Percentiles rank a stretch among this genome's conserved stretches.
These are phyloP conservation scores for Tonatia bakeri DNA, from an alignment of 2,113 vertebrate species.

Conservation along the genomic window DNA sequence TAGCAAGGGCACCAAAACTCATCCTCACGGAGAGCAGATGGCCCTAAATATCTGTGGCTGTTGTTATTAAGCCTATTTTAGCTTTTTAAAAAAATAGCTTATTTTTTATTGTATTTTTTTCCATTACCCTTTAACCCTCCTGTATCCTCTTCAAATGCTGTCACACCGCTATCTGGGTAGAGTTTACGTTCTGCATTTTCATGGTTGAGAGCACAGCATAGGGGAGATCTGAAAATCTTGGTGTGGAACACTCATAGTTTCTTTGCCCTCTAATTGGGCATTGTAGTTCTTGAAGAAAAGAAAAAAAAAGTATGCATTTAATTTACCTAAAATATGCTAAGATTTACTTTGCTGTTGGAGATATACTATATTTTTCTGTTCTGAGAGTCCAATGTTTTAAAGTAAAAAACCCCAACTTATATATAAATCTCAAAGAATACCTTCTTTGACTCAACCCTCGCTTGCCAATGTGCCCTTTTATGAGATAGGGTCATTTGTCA, in stretches of 20 bases:
- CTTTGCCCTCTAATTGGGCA: background rate
- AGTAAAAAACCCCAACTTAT: background rate
- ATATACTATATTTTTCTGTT: background rate
- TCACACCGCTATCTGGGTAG: background rate
- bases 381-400: slow-evolving; percentile 1
- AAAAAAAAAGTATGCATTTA: background rate
- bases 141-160: background rate
- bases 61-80: background rate
- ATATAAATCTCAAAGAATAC: slow-evolving; percentile 72
- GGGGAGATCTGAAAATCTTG: background rate
- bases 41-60: background rate
- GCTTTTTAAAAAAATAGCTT: background rate
- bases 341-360: slow-evolving; percentile 22
- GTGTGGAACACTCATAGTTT: background rate
- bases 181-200: background rate
- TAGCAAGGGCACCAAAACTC: background rate
- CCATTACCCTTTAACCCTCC: too few relatives aligned
- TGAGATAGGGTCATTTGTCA: slow-evolving; percentile 80
- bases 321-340: slow-evolving; percentile 14
- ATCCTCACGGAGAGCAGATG: background rate
- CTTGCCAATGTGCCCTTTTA: slow-evolving; percentile 75
- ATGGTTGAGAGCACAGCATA: background rate
- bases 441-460: slow-evolving; percentile 77
- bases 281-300: slow-evolving; percentile 15
- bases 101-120: too few relatives aligned